Evolutionary conservation across 1,140 invertebrate genomes (phyloP), one percentile per base, ranked within the genome.

Genomic region (Drepana arcuata): DNA sequence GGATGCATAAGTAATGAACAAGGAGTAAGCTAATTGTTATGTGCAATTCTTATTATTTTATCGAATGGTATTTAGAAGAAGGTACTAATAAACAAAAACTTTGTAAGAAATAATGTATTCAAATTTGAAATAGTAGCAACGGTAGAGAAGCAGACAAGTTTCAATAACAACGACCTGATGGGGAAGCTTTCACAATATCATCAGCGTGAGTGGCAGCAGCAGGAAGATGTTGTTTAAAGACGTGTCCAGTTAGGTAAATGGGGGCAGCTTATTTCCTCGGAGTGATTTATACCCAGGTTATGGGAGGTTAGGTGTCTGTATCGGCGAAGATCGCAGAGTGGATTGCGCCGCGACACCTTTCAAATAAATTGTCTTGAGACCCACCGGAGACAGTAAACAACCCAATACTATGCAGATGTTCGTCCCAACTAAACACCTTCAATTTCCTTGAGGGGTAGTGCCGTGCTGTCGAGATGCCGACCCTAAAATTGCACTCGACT

Each of bases 281-380:
- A 69, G 66, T 72, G 71, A 78, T 79, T 78, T 73, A 68, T 72
- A 58, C 47, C 28, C 38, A 43, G 45, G 43, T 66, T 57, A 61
- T 66, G 55, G 43, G 39, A 43, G 55, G 45, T 18, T 34, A 31
- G 59, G 50, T 62, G 51, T 59, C 60, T 63, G 51, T 62, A 65
- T 53, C 57, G 50, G 40, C 45, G 34, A 42, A 58, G 61, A 64
- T 70, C 57, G 64, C 46, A 48, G 59, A 74, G 71, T 75, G 72
- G 65, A 81, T 81, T 81, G 70, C 71, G 46, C 50, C 46, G 54
- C 66, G 72, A 74, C 70, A 77, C 74, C 77, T 81, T 75, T 81
- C 72, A 79, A 77, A 73, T 67, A 81, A 73, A 81, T 81, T 81
- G 77, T 79, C 63, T 67, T 67, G 77, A 77, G 68, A 75, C 63